Conservation (phyloP, 2,888 invertebrate genomes). For the Morpho helenor region DNA sequence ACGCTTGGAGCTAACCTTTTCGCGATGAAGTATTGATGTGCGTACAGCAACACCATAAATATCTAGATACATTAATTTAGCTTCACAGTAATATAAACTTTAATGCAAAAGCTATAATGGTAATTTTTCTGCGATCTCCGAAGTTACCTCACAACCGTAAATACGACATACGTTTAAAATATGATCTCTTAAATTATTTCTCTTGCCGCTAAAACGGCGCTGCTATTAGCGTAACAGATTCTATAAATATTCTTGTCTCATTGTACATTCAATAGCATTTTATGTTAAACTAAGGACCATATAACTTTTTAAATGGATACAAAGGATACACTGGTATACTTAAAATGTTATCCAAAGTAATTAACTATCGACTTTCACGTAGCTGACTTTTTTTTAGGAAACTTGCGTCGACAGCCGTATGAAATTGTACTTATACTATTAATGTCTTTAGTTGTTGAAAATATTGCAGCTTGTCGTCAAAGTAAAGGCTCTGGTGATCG, state of each 20-base stretch:
- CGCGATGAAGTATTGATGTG: slow-evolving; percentile 22
- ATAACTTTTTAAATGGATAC: too few species aligned
- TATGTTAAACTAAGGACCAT: not conserved
- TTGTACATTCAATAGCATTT: slow-evolving; percentile 7
- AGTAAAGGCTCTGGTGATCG: too few species aligned
- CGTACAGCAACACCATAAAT: slow-evolving; percentile 13
- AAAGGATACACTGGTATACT: too few species aligned
- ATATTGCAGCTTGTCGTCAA: too few species aligned
- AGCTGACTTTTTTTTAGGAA: too few species aligned
- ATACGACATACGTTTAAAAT: slow-evolving; percentile 18
- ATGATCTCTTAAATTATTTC: slow-evolving; percentile 23
- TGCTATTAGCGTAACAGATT: slow-evolving; percentile 25
- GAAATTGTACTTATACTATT: too few species aligned
- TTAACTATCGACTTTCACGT: too few species aligned
- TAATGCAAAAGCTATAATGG: not conserved
- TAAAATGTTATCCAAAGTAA: too few species aligned
- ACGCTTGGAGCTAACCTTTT: slow-evolving; percentile 22
- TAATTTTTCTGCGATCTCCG: not conserved
- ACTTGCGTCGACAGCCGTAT: too few species aligned
- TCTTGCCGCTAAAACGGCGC: slow-evolving; percentile 21
- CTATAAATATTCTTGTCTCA: slow-evolving; percentile 14
- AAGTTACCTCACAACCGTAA: slow-evolving; percentile 3
- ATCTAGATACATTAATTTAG: slow-evolving; percentile 1
- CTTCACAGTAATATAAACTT: not conserved
- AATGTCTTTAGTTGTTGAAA: too few species aligned